Evolutionary conservation across 2,888 invertebrate genomes (phyloP).

Genomic region (Orthosia gothica): DNA sequence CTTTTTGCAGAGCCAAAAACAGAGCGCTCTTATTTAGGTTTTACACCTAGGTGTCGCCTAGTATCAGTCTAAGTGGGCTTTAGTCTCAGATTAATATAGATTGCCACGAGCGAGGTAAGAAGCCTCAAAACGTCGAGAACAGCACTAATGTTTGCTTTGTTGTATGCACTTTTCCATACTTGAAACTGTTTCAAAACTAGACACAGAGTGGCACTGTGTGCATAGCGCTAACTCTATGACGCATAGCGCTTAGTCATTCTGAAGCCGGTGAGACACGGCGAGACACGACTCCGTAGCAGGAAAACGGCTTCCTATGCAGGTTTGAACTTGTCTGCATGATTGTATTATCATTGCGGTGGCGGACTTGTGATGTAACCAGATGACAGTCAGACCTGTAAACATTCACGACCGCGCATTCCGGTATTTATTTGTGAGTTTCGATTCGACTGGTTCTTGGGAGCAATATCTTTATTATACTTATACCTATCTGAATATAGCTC

Average conservation of each 20-base stretch:
- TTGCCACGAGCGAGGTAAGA: neutral
- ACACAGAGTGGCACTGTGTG: slow-evolving; percentile 54
- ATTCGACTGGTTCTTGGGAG: slow-evolving; percentile 20
- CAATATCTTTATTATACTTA: slow-evolving; percentile 27
- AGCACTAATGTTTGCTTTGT: slow-evolving; percentile 56
- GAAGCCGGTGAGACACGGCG: slow-evolving; percentile 28
- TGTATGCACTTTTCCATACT: slow-evolving; percentile 51
- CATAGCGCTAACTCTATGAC: slow-evolving; percentile 41
- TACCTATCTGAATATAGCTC: neutral
- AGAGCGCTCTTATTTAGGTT: too few relatives aligned
- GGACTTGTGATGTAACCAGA: slow-evolving; percentile 58
- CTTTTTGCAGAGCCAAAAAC: too few relatives aligned
- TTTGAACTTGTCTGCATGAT: slow-evolving; percentile 68
- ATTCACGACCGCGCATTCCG: slow-evolving; percentile 36
- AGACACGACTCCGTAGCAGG: slow-evolving; percentile 43
- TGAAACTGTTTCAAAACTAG: slow-evolving; percentile 38
- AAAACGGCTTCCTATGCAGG: slow-evolving; percentile 67
- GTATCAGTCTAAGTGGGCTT: neutral
- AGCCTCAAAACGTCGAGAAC: slow-evolving; percentile 50
- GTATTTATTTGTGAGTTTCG: slow-evolving; percentile 31
- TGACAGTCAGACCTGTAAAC: slow-evolving; percentile 39
- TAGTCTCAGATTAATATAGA: slow-evolving; percentile 32
- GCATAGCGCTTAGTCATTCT: slow-evolving; percentile 40
- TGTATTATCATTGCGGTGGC: slow-evolving; percentile 54
- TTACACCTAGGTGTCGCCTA: too few relatives aligned